A percentile compares a stretch with the other conserved stretches of the same genome.
Conservation (phyloP, 1,140 invertebrate genomes). For the Bombus huntii region DNA sequence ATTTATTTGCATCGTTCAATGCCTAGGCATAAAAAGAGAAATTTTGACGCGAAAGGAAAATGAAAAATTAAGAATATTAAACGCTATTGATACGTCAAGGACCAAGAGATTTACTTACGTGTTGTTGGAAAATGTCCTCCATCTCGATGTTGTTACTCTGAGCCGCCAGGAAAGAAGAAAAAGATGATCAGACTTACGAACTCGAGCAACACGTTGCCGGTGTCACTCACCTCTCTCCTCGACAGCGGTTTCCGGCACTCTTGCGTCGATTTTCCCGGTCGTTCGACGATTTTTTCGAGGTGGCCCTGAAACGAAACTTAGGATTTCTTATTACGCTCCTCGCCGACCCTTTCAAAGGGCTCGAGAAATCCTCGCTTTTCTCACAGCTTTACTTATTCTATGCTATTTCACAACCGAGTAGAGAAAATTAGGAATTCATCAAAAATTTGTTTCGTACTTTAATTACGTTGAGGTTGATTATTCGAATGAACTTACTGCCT, state of each 20-base stretch:
- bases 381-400: background rate
- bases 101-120: constrained; percentile 80
- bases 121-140: constrained; percentile 86
- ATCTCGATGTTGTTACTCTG: constrained; percentile 88
- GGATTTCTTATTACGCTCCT: constrained; percentile 21
- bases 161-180: constrained; percentile 67
- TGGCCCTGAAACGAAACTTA: constrained; percentile 86
- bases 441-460: background rate
- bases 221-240: constrained; percentile 84
- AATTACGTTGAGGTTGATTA: background rate
- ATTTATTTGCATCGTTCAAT: constrained; percentile 84
- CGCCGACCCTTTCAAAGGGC: background rate
- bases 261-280: constrained; percentile 85
- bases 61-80: background rate
- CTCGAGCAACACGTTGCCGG: constrained; percentile 60
- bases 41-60: background rate
- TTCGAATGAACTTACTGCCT: constrained; percentile 87
- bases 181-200: constrained; percentile 65
- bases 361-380: background rate
- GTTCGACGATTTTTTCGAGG: constrained; percentile 91
- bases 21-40: constrained; percentile 69
- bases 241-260: constrained; percentile 85
- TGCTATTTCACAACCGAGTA: background rate
- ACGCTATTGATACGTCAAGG: background rate
- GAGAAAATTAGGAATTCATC: background rate